Conservation (phyloP, 2,888 invertebrate species). For the Taphrorychus bicolor region DNA sequence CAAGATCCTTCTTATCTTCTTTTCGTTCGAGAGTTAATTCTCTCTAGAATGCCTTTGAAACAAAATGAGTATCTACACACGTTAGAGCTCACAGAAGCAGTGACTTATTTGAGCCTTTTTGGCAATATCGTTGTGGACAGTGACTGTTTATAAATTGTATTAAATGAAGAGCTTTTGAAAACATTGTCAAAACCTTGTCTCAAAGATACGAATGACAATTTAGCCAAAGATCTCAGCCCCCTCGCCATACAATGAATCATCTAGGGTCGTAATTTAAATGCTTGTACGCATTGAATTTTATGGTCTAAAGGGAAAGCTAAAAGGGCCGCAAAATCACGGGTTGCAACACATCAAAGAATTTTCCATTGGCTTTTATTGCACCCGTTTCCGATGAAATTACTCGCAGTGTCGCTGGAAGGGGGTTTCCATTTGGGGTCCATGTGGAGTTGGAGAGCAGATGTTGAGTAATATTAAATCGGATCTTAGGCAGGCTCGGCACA, state of each 20-base stretch:
- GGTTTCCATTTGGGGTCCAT: background rate
- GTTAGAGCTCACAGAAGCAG: too few relatives aligned
- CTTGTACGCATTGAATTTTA: background rate
- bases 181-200: too few relatives aligned
- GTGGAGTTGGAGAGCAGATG: background rate
- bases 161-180: too few relatives aligned
- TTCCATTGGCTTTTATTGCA: background rate
- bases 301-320: background rate
- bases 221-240: too few relatives aligned
- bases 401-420: background rate
- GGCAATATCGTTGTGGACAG: too few relatives aligned
- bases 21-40: too few relatives aligned
- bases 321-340: background rate
- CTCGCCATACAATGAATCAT: background rate
- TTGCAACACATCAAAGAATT: background rate
- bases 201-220: too few relatives aligned
- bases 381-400: background rate
- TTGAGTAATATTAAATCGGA: slow-evolving; percentile 1
- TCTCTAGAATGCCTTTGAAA: too few relatives aligned
- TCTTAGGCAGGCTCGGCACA: background rate
- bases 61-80: too few relatives aligned
- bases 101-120: too few relatives aligned
- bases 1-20: too few relatives aligned
- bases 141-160: too few relatives aligned
- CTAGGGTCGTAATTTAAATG: background rate